phyloP scores from a whole-genome alignment of 2,888 invertebrate genomes.

The Rhingia rostrata region DNA sequence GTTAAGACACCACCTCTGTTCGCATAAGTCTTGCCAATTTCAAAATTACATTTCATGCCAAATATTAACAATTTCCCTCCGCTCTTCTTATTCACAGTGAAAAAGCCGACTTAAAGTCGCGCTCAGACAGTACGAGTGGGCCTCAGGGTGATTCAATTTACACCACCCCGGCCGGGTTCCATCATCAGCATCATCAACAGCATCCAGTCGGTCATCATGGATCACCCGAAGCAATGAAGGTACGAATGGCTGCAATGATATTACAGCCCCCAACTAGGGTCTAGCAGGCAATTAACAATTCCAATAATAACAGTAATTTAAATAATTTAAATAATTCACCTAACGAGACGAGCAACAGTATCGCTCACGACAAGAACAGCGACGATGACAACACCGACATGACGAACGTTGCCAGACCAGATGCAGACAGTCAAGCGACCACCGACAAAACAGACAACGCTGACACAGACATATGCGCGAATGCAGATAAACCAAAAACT shows the following conservation, averaged over 20 bases:
- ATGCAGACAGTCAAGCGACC: slow-evolving; percentile 1
- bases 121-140: slow-evolving; percentile 84
- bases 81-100: slow-evolving; percentile 78
- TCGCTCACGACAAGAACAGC: slow-evolving; percentile 54
- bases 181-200: slow-evolving; percentile 81
- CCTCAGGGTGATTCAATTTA: slow-evolving; percentile 91
- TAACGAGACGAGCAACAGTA: slow-evolving; percentile 54
- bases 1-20: neutral
- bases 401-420: slow-evolving; percentile 5
- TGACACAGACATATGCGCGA: slow-evolving; percentile 19
- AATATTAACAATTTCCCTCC: neutral
- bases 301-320: slow-evolving; percentile 75
- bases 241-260: slow-evolving; percentile 94
- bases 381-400: slow-evolving; percentile 28
- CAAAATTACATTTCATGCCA: neutral
- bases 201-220: slow-evolving; percentile 80
- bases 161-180: slow-evolving; percentile 84
- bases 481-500: slow-evolving; percentile 65
- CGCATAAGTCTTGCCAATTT: neutral
- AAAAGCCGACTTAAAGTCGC: slow-evolving; percentile 83
- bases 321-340: slow-evolving; percentile 73
- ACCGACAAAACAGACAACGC: slow-evolving; percentile 27
- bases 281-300: slow-evolving; percentile 83
- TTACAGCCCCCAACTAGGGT: slow-evolving; percentile 95
- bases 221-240: slow-evolving; percentile 92